A percentile compares a stretch with the other conserved stretches of the same genome.
Conservation (phyloP, 2,113 vertebrate species). For the Lanius ludovicianus region DNA sequence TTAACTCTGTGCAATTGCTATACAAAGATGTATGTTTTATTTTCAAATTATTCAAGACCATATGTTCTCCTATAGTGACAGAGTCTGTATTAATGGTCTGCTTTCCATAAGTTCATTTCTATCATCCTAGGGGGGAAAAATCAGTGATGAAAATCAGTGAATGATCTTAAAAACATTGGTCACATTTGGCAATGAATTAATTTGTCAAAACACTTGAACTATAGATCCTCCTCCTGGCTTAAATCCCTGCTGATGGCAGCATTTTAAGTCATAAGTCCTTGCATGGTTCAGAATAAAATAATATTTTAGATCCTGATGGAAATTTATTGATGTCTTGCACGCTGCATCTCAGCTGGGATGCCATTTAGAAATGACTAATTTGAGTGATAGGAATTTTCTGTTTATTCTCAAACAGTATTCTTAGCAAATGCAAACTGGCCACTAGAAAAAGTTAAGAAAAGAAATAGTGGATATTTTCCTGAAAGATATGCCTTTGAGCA, state of each 20-base stretch:
- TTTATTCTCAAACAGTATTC: neutral
- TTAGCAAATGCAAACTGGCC: neutral
- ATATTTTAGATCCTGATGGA: neutral
- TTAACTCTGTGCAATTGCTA: neutral
- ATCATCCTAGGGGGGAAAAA: neutral
- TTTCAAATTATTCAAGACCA: neutral
- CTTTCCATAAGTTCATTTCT: neutral
- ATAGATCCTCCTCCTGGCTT: neutral
- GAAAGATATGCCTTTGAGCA: neutral
- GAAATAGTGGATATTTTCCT: neutral
- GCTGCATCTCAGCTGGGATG: neutral
- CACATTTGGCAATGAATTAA: neutral
- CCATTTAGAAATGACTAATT: neutral
- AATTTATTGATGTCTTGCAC: neutral
- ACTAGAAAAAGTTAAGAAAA: neutral
- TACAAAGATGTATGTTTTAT: neutral
- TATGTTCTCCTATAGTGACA: neutral
- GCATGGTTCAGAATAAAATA: neutral
- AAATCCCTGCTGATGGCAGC: neutral
- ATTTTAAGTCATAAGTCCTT: neutral
- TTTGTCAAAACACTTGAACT: neutral
- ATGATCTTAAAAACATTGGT: neutral
- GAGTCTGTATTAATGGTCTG: neutral
- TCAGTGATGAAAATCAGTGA: neutral
- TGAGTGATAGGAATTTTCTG: neutral